Percentiles rank a stretch among this genome's conserved stretches.
Evolutionary conservation across 2,888 invertebrate species (phyloP).

Genomic region (Tachina lurida): DNA sequence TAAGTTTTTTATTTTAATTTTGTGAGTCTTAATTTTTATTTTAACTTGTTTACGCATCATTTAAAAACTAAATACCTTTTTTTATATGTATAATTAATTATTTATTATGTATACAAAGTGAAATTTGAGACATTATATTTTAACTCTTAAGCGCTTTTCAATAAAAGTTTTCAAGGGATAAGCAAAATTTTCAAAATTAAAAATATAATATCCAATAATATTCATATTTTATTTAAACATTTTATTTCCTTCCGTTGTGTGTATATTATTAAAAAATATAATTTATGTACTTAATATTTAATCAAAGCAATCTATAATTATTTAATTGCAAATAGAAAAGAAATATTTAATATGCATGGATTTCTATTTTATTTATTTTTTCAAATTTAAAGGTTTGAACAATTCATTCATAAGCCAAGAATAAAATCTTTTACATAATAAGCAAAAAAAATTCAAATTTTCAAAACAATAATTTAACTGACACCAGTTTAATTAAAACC

Average conservation of each 20-base stretch:
- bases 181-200: conserved; percentile 7
- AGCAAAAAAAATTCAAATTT: background rate
- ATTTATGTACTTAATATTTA: conserved; percentile 36
- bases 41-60: conserved; percentile 51
- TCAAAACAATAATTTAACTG: background rate
- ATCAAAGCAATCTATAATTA: conserved; percentile 28
- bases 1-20: conserved; percentile 7
- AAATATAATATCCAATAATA: conserved; percentile 17
- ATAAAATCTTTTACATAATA: too few relatives aligned
- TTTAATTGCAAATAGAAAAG: conserved; percentile 43
- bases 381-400: background rate
- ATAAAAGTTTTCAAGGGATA: conserved; percentile 4
- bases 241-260: background rate
- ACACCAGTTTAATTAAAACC: background rate
- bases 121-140: conserved; percentile 25
- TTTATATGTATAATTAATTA: conserved; percentile 25
- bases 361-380: too few relatives aligned
- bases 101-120: conserved; percentile 52
- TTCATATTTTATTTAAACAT: background rate
- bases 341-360: background rate
- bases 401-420: background rate
- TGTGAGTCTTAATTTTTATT: conserved; percentile 53
- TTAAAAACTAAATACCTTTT: conserved; percentile 45
- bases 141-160: conserved; percentile 9
- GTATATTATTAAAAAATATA: conserved; percentile 25